These are phyloP conservation scores for Eueremaeus valkanovi DNA, from an alignment of 2,888 invertebrate species.

Conservation along the genomic window DNA sequence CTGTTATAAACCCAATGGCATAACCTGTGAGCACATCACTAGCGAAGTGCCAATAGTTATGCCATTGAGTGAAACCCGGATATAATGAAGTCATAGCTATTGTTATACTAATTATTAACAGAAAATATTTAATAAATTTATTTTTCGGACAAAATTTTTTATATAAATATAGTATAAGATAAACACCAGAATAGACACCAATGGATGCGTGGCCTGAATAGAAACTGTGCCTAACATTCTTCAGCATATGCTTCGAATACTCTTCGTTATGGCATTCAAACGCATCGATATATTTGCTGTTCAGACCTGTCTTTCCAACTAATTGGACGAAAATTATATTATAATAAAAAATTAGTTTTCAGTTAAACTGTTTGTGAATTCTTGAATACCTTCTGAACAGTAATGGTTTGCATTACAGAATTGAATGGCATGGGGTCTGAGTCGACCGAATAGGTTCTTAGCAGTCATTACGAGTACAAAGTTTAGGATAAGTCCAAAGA, in stretches of 20 bases:
- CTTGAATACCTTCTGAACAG: conserved; percentile 28
- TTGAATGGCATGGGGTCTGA: conserved; percentile 36
- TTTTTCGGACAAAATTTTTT: neutral
- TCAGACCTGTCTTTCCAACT: neutral
- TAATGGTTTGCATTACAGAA: conserved; percentile 35
- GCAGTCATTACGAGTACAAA: conserved; percentile 26
- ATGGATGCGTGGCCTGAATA: conserved; percentile 37
- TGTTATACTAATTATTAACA: neutral
- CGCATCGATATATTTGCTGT: neutral
- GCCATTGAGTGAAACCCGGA: conserved; percentile 35
- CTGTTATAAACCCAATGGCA: conserved; percentile 9
- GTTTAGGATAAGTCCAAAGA: conserved; percentile 32
- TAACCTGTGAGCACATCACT: conserved; percentile 37
- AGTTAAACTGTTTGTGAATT: neutral
- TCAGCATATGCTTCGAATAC: neutral
- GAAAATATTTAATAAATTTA: neutral
- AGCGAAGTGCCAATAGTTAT: conserved; percentile 31
- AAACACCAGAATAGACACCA: conserved; percentile 32
- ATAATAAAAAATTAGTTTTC: neutral
- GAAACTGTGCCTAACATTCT: conserved; percentile 33
- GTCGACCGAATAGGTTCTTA: conserved; percentile 31
- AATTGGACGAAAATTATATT: neutral
- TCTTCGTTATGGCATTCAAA: conserved; percentile 37
- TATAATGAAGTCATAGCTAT: conserved; percentile 21
- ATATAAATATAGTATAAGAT: conserved; percentile 14